Evolutionary conservation across 1,140 invertebrate species (phyloP).

Genomic region (Anagrus nilaparvatae): DNA sequence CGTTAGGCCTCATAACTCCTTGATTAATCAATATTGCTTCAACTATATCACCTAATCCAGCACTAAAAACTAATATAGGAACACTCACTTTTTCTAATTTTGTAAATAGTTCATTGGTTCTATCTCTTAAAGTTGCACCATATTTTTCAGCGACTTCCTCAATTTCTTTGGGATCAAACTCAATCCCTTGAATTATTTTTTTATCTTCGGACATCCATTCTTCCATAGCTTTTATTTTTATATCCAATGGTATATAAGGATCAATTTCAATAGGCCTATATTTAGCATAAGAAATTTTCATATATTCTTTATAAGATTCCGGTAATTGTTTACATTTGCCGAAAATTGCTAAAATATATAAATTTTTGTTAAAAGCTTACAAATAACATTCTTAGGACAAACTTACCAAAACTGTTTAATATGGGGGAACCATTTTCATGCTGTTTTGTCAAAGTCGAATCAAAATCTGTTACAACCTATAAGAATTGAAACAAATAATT

Average conservation of each 20-base stretch:
- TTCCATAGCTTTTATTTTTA: constrained; percentile 74
- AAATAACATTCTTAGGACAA: background rate
- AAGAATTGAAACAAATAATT: constrained; percentile 1
- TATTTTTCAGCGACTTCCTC: constrained; percentile 24
- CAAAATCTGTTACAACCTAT: constrained; percentile 34
- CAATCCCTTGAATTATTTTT: constrained; percentile 39
- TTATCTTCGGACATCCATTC: constrained; percentile 76
- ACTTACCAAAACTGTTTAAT: constrained; percentile 27
- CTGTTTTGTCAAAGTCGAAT: constrained; percentile 33
- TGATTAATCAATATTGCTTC: constrained; percentile 62
- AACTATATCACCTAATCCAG: constrained; percentile 81
- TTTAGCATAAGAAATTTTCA: constrained; percentile 47
- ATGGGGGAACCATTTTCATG: constrained; percentile 26
- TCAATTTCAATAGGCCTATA: constrained; percentile 84
- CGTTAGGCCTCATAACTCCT: constrained; percentile 57
- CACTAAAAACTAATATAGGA: constrained; percentile 85
- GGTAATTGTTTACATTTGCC: constrained; percentile 58
- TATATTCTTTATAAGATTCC: constrained; percentile 47
- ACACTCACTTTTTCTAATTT: constrained; percentile 53
- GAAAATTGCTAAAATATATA: constrained; percentile 54
- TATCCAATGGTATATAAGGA: constrained; percentile 56
- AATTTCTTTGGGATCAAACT: constrained; percentile 26
- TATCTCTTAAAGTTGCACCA: constrained; percentile 51
- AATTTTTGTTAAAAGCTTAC: background rate
- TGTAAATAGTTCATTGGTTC: constrained; percentile 60